Conservation (phyloP, 2,113 vertebrate species). For the Nyctibius bracteatus region DNA sequence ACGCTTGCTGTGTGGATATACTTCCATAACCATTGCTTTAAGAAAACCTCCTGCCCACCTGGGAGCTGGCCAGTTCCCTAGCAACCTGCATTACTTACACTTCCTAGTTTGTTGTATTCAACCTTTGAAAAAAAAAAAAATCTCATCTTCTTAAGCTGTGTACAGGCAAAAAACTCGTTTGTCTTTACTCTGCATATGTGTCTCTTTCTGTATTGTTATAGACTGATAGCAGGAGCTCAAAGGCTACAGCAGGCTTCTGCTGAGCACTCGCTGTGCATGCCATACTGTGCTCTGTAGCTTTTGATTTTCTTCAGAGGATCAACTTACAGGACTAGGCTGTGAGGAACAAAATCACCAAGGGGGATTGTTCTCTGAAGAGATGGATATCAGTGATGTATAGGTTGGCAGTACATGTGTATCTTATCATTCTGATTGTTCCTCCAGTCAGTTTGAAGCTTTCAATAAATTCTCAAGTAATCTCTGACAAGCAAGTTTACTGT, state of each 20-base stretch:
- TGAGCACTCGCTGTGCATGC: fast-evolving
- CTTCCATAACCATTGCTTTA: background rate
- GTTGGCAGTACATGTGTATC: background rate
- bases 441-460: background rate
- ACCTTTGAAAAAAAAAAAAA: background rate
- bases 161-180: background rate
- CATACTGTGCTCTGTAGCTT: background rate
- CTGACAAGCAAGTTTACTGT: background rate
- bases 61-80: constrained; percentile 28
- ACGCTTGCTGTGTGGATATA: background rate
- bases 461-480: background rate
- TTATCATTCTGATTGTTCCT: background rate
- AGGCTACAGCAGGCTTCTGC: background rate
- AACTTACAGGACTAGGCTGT: background rate
- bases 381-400: background rate
- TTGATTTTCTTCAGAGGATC: background rate
- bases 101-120: background rate
- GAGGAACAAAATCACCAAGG: background rate
- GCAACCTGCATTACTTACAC: background rate
- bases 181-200: background rate
- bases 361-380: background rate
- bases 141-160: background rate
- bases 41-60: background rate
- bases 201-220: background rate
- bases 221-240: background rate